phyloP scores from a whole-genome alignment of 2,797 vertebrate species.

The Chanos chanos region DNA sequence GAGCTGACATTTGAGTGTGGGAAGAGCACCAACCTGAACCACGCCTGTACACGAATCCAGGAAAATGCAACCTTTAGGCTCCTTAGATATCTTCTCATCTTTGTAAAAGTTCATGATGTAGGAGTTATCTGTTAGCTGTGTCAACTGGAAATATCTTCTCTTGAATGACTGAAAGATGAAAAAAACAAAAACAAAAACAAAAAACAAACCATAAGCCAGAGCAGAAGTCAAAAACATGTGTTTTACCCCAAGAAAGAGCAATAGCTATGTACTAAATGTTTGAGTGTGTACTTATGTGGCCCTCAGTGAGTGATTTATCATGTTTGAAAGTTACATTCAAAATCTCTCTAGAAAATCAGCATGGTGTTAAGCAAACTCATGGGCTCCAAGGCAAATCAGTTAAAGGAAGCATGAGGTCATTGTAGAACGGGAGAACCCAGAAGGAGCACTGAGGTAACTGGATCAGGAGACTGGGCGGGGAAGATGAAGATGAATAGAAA shows the following conservation, averaged over 20 bases:
- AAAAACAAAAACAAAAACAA: slow-evolving; percentile 15
- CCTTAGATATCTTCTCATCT: slow-evolving; percentile 99
- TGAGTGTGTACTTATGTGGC: too few species aligned
- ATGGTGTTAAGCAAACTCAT: too few species aligned
- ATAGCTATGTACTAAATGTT: neutral
- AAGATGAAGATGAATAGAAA: neutral
- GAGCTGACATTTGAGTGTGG: too few species aligned
- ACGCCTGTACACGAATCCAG: slow-evolving; percentile 97
- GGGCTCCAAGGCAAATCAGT: too few species aligned
- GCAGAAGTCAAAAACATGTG: neutral
- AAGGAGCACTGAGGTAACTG: neutral
- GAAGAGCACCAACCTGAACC: slow-evolving; percentile 79
- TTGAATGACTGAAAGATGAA: slow-evolving; percentile 86
- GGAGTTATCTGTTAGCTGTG: slow-evolving; percentile 93
- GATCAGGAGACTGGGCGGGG: neutral
- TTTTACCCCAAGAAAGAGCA: neutral
- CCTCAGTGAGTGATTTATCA: too few species aligned
- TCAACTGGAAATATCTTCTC: slow-evolving; percentile 95
- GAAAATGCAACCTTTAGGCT: slow-evolving; percentile 98
- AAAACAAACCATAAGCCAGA: neutral
- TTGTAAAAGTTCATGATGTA: slow-evolving; percentile 99
- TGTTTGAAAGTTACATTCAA: too few species aligned
- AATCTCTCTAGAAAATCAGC: too few species aligned
- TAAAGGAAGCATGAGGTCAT: too few species aligned
- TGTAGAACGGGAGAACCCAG: neutral